Conservation (phyloP, 2,797 vertebrate species). For the Hoplostethus mediterraneus region DNA sequence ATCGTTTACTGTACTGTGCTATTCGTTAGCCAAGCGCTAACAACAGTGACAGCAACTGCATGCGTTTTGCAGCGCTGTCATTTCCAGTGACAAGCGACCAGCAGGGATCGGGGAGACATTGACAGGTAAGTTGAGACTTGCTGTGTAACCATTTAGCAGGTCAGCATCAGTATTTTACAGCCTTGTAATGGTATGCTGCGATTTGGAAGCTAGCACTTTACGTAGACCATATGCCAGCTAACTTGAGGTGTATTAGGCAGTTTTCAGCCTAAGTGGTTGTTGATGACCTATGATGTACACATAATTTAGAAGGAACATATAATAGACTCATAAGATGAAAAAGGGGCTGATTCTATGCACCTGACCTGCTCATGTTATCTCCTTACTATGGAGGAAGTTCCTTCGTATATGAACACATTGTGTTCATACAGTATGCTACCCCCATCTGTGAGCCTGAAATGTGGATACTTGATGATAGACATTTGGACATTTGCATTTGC, state of each 20-base stretch:
- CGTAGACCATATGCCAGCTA: not conserved
- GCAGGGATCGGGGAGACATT: conserved; percentile 2
- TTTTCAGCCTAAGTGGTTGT: not conserved
- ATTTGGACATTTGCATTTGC: too few species aligned
- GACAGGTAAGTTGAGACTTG: conserved; percentile 52
- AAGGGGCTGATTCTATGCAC: too few species aligned
- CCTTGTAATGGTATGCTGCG: not conserved
- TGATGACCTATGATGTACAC: not conserved
- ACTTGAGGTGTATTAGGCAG: not conserved
- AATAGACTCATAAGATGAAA: too few species aligned
- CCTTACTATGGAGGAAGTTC: too few species aligned
- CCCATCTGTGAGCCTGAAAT: too few species aligned
- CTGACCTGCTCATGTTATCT: too few species aligned
- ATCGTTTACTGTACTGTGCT: conserved; percentile 8
- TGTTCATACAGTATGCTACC: too few species aligned
- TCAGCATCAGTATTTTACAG: too few species aligned
- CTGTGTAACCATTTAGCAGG: not conserved
- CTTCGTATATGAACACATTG: too few species aligned
- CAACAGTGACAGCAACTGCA: conserved; percentile 61
- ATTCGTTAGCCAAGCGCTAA: conserved; percentile 72
- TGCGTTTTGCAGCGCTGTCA: conserved; percentile 50
- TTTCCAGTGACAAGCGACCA: conserved; percentile 12
- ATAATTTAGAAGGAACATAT: not conserved
- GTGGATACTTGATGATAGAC: too few species aligned
- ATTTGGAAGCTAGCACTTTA: not conserved